Conservation (phyloP, 2,113 vertebrate genomes). For the Callospermophilus lateralis region DNA sequence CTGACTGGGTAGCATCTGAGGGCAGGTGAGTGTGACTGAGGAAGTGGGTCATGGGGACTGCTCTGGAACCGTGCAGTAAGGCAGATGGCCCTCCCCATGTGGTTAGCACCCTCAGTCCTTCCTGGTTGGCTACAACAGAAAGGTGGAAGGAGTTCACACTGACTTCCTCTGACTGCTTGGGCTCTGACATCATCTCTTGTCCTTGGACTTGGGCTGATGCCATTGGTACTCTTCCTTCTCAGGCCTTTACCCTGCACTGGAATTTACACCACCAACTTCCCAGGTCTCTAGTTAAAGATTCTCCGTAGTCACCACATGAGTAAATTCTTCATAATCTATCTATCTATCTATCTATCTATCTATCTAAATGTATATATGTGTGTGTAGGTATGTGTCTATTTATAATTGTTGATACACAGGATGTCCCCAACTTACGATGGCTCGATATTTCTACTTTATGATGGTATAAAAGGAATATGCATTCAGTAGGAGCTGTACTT, state of each 20-base stretch:
- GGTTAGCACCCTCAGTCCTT: neutral
- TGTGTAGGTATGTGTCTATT: too few species aligned
- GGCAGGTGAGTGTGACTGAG: too few species aligned
- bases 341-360: too few species aligned
- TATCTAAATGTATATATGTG: accelerated
- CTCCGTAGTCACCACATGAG: neutral
- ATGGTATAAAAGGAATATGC: neutral
- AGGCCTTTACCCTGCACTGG: neutral
- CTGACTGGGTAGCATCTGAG: too few species aligned
- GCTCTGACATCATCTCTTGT: neutral
- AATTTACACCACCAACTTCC: neutral
- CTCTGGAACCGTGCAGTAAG: too few species aligned
- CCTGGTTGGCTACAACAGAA: neutral
- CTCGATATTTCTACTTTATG: neutral
- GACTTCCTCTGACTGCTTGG: neutral
- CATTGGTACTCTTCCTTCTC: neutral
- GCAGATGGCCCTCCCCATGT: neutral
- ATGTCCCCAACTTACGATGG: neutral
- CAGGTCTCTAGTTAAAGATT: neutral
- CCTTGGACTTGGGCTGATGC: neutral
- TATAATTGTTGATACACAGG: neutral
- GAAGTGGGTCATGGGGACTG: too few species aligned
- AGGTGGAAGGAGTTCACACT: too few species aligned
- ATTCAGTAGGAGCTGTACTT: neutral
- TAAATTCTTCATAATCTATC: neutral